Evolutionary conservation across 2,888 invertebrate species (phyloP), one percentile per base, ranked within the genome.

Genomic region (Blastobasis lacticolella): DNA sequence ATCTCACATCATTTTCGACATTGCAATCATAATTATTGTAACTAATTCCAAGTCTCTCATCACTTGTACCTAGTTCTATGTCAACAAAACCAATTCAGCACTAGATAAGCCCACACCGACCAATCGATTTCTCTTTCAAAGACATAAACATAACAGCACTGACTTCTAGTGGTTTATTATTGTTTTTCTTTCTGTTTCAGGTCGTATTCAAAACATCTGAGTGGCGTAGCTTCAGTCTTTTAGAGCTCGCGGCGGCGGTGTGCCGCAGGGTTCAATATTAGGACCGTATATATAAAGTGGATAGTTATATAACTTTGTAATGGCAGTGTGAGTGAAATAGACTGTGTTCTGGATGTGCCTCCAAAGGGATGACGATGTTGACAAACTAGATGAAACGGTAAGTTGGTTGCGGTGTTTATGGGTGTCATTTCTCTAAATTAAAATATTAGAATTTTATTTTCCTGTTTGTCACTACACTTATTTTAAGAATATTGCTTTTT

Each of bases 121-220:
- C 23, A 46, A 51, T 50, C 55, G 63, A 63, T 66, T 68, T 66
- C 67, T 64, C 51, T 51, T 58, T 37, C 37, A 60, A 59, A 54
- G 55, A 69, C 60, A 73, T 63, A 72, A 73, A 72, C 62, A 67
- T 57, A 64, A 59, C 62, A 67, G 66, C 61, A 61, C 64, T 62
- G 63, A 9, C 50, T 65, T 64, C 66, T 67, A 57, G 23, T 66
- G 77, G 78, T 82, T 85, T 85, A 85, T 82, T 86, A 87, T 86
- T 86, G 78, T 84, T 85, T 81, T 85, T 81, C 70, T 81, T 78
- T 82, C 78, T 80, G 78, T 84, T 86, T 77, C 86, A 88, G 87
- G 83, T 81, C 82, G 86, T 85, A 83, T 86, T 82, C 80, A 85
- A 85, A 87, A 87, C 87, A 88, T 76, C 56, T 63, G 66, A 67